A percentile compares a stretch with the other conserved stretches of the same genome.
Evolutionary conservation across 2,797 vertebrate genomes (phyloP).

Genomic region (Alectoris magna): DNA sequence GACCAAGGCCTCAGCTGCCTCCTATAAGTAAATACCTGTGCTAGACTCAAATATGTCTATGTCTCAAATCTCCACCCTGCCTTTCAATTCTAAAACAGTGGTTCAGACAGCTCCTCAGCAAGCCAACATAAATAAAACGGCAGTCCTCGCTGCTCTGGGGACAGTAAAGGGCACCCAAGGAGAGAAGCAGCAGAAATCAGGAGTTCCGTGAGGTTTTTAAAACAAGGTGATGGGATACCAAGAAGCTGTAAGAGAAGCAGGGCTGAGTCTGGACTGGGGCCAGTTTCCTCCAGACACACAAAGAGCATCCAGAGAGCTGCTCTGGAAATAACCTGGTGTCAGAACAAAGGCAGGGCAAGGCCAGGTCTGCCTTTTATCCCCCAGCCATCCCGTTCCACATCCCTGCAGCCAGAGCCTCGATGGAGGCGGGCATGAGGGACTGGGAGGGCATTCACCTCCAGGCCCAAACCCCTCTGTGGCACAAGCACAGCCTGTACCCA

Average conservation of each 20-base stretch:
- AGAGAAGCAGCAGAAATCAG: background rate
- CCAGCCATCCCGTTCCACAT: too few species aligned
- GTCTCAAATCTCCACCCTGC: background rate
- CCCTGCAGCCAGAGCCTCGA: background rate
- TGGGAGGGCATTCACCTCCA: rapidly evolving
- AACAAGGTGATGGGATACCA: background rate
- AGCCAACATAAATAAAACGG: background rate
- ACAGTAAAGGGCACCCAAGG: background rate
- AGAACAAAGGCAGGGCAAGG: rapidly evolving
- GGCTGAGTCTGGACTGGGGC: rapidly evolving
- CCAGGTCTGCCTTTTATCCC: background rate
- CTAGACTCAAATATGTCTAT: rapidly evolving
- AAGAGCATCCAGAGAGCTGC: background rate
- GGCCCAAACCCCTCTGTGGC: background rate
- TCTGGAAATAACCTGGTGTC: background rate
- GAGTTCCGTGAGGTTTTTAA: rapidly evolving
- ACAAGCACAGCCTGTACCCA: rapidly evolving
- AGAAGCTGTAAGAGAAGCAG: background rate
- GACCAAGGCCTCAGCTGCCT: background rate
- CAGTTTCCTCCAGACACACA: background rate
- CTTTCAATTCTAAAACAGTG: background rate
- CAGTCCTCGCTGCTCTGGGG: background rate
- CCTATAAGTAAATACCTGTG: background rate
- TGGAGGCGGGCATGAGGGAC: rapidly evolving
- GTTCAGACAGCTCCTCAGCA: background rate